Evolutionary conservation across 2,797 vertebrate genomes (phyloP).

Genomic region (Enteromius trimaculatus): DNA sequence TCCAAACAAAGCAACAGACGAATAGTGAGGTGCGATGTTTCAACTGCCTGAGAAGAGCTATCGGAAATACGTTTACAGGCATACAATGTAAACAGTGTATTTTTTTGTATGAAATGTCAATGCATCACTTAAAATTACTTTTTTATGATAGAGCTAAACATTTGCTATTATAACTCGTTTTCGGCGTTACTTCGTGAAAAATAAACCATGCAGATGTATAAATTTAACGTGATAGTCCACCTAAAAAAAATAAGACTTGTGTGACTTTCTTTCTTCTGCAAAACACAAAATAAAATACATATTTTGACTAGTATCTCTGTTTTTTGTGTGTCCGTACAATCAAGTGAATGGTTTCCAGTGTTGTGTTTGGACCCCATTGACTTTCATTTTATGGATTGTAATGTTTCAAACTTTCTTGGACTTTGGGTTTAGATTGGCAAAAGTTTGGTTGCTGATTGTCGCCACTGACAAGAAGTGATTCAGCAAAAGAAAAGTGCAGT

Average conservation of each 20-base stretch:
- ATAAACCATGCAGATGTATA: not conserved
- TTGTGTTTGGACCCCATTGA: not conserved
- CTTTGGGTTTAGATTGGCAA: not conserved
- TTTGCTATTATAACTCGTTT: not conserved
- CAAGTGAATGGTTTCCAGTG: not conserved
- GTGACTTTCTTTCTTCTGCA: not conserved
- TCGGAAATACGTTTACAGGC: constrained; percentile 52
- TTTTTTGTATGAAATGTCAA: constrained; percentile 10
- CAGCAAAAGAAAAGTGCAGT: constrained; percentile 28
- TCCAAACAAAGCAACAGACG: constrained; percentile 64
- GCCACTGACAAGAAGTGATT: constrained; percentile 35
- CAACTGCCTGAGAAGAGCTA: constrained; percentile 48
- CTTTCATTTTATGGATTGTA: not conserved
- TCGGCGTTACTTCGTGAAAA: not conserved
- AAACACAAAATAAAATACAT: not conserved
- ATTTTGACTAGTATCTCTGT: not conserved
- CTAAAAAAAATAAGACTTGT: not conserved
- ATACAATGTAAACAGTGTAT: constrained; percentile 29
- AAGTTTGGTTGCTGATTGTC: not conserved
- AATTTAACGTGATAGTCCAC: not conserved
- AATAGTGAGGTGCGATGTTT: constrained; percentile 43
- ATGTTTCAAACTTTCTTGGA: not conserved
- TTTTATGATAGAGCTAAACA: not conserved
- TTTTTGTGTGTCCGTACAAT: not conserved
- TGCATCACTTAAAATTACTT: not conserved